Evolutionary conservation across 2,888 invertebrate species (phyloP), one percentile per base, ranked within the genome.

Genomic region (Agrotis puta): DNA sequence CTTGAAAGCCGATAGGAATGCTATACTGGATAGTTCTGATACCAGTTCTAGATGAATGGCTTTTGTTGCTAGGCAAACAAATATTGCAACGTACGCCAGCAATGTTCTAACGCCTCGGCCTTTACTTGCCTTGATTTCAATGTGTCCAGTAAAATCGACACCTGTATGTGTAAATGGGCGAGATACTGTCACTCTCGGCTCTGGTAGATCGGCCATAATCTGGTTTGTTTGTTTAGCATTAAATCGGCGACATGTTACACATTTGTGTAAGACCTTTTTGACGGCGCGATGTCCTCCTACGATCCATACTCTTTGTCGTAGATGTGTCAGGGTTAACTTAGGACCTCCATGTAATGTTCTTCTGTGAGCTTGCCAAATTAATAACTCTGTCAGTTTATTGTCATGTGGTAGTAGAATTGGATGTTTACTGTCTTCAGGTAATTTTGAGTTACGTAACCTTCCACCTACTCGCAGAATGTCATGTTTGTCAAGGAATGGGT

Each of bases 41-140:
- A 51, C 50, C 4, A 62, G 51, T 51, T 62, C 62, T 2, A 62
- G 11, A 50, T 62, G 27, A 2, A 62, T 27, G 5, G 53, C 62
- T 51, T 62, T 62, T 50, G 62, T 62, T 20, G 50, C 62, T 18
- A 63, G 51, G 39, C 62, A 53, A 43, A 63, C 51, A 43, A 63
- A 63, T 53, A 63, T 51, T 9, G 51, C 63, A 22, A 53, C 22
- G 39, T 63, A 51, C 16, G n/a, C n/a, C n/a, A n/a, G n/a, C n/a
- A n/a, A n/a, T n/a, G n/a, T n/a, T n/a, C n/a, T n/a, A n/a, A n/a
- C n/a, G n/a, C n/a, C n/a, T n/a, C n/a, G n/a, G n/a, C n/a, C n/a
- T n/a, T n/a, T n/a, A n/a, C n/a, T n/a, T n/a, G n/a, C n/a, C n/a
- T n/a, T n/a, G n/a, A n/a, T n/a, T n/a, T n/a, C n/a, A n/a, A n/a